Conservation (phyloP, 2,113 vertebrate species). For the Chloropsis cyanopogon region DNA sequence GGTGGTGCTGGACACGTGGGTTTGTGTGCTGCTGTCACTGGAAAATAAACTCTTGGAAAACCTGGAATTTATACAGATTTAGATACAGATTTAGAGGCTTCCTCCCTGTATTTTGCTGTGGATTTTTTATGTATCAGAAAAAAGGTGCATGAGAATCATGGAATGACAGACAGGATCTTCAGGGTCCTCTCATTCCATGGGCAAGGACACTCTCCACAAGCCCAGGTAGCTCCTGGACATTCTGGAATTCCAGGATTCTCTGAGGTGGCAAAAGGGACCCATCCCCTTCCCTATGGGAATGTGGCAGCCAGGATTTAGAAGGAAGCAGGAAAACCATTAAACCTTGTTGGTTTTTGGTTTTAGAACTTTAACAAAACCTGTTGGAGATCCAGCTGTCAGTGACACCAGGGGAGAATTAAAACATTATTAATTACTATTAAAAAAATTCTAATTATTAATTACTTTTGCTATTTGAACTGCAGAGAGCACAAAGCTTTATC, state of each 20-base stretch:
- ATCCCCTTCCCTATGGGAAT: fast-evolving
- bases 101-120: fast-evolving
- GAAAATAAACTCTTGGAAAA: neutral
- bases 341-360: no score
- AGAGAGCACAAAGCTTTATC: neutral
- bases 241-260: neutral
- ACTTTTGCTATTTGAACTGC: neutral
- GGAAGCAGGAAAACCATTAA: neutral
- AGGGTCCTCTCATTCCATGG: neutral
- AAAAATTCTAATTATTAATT: neutral
- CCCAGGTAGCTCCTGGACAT: neutral
- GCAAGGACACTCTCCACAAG: neutral
- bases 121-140: fast-evolving
- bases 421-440: neutral
- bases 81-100: neutral
- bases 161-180: fast-evolving
- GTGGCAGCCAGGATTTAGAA: neutral
- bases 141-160: neutral
- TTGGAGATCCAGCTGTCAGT: neutral
- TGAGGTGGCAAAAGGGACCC: neutral
- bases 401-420: neutral
- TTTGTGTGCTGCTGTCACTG: neutral
- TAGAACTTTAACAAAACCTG: no score
- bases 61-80: neutral
- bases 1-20: fast-evolving